These are phyloP conservation scores for Danio kyathit DNA, from an alignment of 2,797 vertebrate species.

Conservation along the genomic window DNA sequence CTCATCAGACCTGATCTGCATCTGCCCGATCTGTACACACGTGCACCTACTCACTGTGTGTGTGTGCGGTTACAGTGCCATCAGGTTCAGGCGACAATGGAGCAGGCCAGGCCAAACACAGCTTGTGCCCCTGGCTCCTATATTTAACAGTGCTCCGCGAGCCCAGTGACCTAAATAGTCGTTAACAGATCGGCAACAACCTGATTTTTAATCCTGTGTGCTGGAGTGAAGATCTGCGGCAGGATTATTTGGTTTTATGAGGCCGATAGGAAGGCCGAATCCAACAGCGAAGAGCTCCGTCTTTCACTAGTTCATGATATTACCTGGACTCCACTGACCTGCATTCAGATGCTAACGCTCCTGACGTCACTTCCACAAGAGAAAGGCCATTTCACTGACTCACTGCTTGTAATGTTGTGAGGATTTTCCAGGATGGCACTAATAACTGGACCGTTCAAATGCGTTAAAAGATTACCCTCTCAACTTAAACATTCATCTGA, in stretches of 20 bases:
- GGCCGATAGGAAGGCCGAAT: slow-evolving; percentile 47
- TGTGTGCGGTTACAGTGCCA: slow-evolving; percentile 32
- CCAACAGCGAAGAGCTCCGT: slow-evolving; percentile 46
- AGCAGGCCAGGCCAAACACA: slow-evolving; percentile 43
- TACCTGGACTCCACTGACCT: slow-evolving; percentile 45
- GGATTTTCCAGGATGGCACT: not conserved
- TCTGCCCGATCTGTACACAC: slow-evolving; percentile 17
- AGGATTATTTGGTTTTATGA: slow-evolving; percentile 68
- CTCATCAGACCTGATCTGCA: slow-evolving; percentile 41
- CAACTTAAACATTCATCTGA: no score
- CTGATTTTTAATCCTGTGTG: slow-evolving; percentile 73
- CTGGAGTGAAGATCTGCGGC: slow-evolving; percentile 64
- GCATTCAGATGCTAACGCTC: not conserved
- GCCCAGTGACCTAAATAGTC: slow-evolving; percentile 76
- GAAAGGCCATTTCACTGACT: slow-evolving; percentile 31
- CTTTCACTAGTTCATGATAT: slow-evolving; percentile 42
- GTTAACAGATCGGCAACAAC: slow-evolving; percentile 74
- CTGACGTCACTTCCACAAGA: slow-evolving; percentile 19
- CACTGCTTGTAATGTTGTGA: not conserved
- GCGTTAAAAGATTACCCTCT: not conserved
- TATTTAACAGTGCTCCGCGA: slow-evolving; percentile 66
- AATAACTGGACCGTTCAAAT: not conserved
- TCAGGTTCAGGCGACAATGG: slow-evolving; percentile 45
- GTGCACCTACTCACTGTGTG: not conserved
- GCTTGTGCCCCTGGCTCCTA: slow-evolving; percentile 56